Evolutionary conservation across 2,113 vertebrate genomes (phyloP), one percentile per base, ranked within the genome.

Genomic region (Ivindomyrus marchei): DNA sequence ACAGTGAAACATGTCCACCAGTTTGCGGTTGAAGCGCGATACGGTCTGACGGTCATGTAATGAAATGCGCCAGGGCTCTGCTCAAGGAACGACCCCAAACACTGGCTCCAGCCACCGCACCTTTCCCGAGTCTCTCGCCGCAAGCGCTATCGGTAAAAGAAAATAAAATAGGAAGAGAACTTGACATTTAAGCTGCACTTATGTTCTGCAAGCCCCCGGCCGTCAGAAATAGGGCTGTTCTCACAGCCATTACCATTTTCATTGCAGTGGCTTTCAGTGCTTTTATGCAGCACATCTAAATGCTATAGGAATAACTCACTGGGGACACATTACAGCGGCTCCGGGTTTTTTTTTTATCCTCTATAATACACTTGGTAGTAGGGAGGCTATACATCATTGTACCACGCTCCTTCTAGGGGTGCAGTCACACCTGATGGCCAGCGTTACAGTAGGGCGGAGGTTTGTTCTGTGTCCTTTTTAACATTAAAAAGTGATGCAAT

Each of bases 221-320:
- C 80, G 0, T 42, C 84, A 87, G 88, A 77, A 89, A 83, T 88
- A 58, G 50, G 58, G 46, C 9, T 31, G 46, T 85, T 90, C 87
- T 74, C 58, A 27, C 70, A n/a, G 62, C 66, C 85, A 56, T 85
- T 24, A 66, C 58, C 49, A 19, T 53, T 52, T 53, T 36, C 49
- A 31, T 31, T 50, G 85, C 24, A 47, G 74, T 1, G 7, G 21
- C 83, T 50, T 42, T 80, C 27, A 21, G 8, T 24, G 36, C 31
- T 46, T 77, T 90, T 90, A 88, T 80, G 39, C 66, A 56, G 89
- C 49, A 52, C 83, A 90, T 66, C 39, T 90, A 66, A 90, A 90
- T 36, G 89, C 84, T 86, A 86, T 74, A 58, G 4, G 87, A 90
- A 90, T 90, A 88, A 90, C 21, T 77, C 45, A 74, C 80, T 46